Evolutionary conservation across 1,140 invertebrate genomes (phyloP).

Genomic region (Drosophila lacertosa): DNA sequence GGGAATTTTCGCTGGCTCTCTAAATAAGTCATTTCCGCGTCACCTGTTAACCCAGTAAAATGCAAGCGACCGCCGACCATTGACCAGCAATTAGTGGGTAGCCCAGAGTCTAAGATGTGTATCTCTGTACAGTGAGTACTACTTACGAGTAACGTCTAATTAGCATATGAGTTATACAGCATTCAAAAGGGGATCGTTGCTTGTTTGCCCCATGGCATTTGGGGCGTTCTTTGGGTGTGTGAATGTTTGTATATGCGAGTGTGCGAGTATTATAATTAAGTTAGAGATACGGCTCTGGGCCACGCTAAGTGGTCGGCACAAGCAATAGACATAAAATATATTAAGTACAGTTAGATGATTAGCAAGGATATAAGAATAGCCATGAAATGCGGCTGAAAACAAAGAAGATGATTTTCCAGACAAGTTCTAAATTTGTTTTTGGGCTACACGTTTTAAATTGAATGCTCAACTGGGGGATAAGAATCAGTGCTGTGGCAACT

Average conservation of each 20-base stretch:
- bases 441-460: conserved; percentile 25
- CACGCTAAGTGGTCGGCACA: conserved; percentile 31
- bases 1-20: conserved; percentile 46
- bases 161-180: conserved; percentile 58
- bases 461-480: conserved; percentile 41
- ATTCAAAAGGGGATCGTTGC: conserved; percentile 28
- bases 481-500: conserved; percentile 19
- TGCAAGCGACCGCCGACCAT: conserved; percentile 47
- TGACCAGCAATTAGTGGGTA: conserved; percentile 70
- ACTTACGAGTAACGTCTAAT: conserved; percentile 55
- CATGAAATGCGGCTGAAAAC: not conserved
- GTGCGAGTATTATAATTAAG: conserved; percentile 30
- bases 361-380: conserved; percentile 23
- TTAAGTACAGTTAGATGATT: conserved; percentile 16
- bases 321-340: not conserved
- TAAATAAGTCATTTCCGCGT: conserved; percentile 57
- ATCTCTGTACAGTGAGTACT: conserved; percentile 58
- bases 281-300: conserved; percentile 22
- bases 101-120: conserved; percentile 38
- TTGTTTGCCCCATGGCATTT: conserved; percentile 12
- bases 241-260: conserved; percentile 37
- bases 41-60: conserved; percentile 76
- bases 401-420: conserved; percentile 2
- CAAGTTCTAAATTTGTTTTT: not conserved
- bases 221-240: conserved; percentile 37